A percentile compares a stretch with the other conserved stretches of the same genome.
These are phyloP conservation scores for Stictonetta naevosa DNA, from an alignment of 2,113 vertebrate species.

Conservation along the genomic window DNA sequence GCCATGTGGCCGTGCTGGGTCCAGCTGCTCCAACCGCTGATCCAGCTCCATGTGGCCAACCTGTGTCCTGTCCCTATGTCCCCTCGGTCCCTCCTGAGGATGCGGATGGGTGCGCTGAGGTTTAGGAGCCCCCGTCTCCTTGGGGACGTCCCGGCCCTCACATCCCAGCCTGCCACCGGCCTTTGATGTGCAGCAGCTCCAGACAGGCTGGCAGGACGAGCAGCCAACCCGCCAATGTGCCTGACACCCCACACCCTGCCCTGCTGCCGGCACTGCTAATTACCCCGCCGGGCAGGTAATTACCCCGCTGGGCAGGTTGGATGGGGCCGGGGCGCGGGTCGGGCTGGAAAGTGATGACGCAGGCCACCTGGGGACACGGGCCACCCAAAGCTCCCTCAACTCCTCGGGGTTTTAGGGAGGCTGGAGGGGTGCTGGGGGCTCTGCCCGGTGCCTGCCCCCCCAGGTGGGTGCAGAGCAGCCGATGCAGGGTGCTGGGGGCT, in stretches of 20 bases:
- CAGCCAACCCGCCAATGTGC: not conserved
- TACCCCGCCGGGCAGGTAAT: not conserved
- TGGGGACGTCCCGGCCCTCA: not conserved
- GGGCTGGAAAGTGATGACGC: not conserved
- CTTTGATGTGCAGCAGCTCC: not conserved
- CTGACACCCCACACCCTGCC: not conserved
- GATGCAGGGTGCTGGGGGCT: rapidly evolving
- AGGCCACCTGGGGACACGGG: not conserved
- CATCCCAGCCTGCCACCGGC: not conserved
- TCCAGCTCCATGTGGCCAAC: rapidly evolving
- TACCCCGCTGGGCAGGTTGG: not conserved
- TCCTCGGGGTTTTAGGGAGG: not conserved
- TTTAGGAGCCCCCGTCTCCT: not conserved
- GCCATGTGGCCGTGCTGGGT: not conserved
- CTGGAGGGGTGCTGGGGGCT: not conserved
- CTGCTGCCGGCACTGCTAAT: not conserved
- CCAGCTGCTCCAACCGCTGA: not conserved
- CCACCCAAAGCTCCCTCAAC: not conserved
- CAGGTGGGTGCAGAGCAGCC: not conserved
- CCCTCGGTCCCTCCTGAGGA: rapidly evolving
- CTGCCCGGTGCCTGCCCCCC: not conserved
- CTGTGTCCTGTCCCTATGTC: not conserved
- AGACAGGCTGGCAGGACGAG: not conserved
- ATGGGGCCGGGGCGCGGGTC: not conserved
- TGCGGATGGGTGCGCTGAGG: rapidly evolving